These are phyloP conservation scores for Ophonus ardosiacus DNA, from an alignment of 2,888 invertebrate genomes.

Conservation along the genomic window DNA sequence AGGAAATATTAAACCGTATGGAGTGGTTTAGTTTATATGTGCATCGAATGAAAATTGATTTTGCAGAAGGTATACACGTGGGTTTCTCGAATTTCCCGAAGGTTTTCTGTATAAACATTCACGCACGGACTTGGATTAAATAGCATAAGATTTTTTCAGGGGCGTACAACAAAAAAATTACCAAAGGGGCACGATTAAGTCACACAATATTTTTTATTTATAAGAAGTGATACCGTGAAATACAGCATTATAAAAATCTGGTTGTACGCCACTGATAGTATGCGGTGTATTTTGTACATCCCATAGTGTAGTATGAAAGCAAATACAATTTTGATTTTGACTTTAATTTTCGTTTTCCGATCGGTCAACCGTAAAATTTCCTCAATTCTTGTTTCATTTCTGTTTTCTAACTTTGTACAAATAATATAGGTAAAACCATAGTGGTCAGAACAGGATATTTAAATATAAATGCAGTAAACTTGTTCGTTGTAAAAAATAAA, in stretches of 20 bases:
- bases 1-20: neutral
- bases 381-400: neutral
- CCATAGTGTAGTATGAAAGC: neutral
- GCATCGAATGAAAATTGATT: neutral
- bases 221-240: too few relatives aligned
- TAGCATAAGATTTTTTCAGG: neutral
- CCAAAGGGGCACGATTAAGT: neutral
- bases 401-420: neutral
- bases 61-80: neutral
- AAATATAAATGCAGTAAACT: neutral
- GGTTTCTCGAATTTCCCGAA: conserved; percentile 15
- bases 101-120: conserved; percentile 15
- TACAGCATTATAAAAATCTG: neutral
- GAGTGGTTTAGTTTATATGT: neutral
- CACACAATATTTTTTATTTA: too few relatives aligned
- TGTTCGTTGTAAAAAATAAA: too few relatives aligned
- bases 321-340: conserved; percentile 24
- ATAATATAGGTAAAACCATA: neutral
- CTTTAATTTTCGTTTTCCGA: conserved; percentile 29
- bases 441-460: neutral
- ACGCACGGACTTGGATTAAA: conserved; percentile 18
- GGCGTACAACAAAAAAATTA: neutral
- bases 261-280: neutral
- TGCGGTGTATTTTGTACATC: neutral
- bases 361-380: conserved; percentile 2